A percentile compares a stretch with the other conserved stretches of the same genome.
Conservation (phyloP, 2,797 vertebrate genomes). For the Mormyrus hasselquistii region DNA sequence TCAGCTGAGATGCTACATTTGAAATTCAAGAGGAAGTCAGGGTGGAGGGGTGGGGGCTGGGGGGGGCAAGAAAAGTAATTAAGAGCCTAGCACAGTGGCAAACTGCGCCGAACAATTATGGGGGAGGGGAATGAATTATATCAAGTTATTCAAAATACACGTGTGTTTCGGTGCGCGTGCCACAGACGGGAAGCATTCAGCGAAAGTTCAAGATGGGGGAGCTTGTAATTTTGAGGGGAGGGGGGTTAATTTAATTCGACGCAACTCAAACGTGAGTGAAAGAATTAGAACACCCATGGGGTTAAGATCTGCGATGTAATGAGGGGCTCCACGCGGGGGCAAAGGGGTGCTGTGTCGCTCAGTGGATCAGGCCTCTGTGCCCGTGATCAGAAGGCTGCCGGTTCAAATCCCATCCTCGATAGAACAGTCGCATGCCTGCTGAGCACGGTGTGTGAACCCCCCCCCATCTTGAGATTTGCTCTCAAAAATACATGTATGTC, state of each 20-base stretch:
- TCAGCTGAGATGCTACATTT: neutral
- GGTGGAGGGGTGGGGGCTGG: neutral
- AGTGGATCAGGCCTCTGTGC: neutral
- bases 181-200: neutral
- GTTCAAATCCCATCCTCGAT: neutral
- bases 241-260: slow-evolving; percentile 18
- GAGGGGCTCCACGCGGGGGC: slow-evolving; percentile 14
- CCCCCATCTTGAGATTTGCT: neutral
- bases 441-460: neutral
- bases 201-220: slow-evolving; percentile 13
- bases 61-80: slow-evolving; percentile 13
- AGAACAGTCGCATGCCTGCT: neutral
- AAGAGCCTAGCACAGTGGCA: neutral
- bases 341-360: neutral
- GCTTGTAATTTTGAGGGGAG: slow-evolving; percentile 30
- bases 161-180: neutral
- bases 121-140: neutral
- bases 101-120: neutral
- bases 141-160: slow-evolving; percentile 1
- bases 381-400: neutral
- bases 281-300: slow-evolving; percentile 33
- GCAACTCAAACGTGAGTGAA: slow-evolving; percentile 28
- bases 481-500: neutral
- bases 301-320: neutral
- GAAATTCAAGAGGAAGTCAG: neutral